Conservation (phyloP, 2,888 invertebrate species). For the Agrotis ipsilon region DNA sequence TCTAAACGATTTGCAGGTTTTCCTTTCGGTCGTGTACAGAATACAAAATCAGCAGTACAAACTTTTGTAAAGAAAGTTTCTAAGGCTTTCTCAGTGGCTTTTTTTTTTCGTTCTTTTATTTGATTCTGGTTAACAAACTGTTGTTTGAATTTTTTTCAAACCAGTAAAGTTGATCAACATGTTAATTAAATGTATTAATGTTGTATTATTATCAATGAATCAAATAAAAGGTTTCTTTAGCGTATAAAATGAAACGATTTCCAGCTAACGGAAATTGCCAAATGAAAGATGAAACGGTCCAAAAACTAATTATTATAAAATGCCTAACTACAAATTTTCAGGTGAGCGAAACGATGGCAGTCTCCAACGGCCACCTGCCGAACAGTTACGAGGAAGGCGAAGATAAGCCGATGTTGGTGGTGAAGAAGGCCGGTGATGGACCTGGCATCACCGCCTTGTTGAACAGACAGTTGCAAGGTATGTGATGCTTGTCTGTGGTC, state of each 20-base stretch:
- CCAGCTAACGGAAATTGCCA: neutral
- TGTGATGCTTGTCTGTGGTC: slow-evolving; percentile 6
- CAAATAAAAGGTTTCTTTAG: neutral
- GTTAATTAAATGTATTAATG: neutral
- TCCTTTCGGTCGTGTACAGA: slow-evolving; percentile 19
- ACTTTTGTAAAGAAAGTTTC: neutral
- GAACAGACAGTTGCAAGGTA: slow-evolving; percentile 95
- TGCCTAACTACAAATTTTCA: slow-evolving; percentile 74
- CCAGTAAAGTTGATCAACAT: slow-evolving; percentile 1
- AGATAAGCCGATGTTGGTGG: slow-evolving; percentile 94
- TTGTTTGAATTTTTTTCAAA: neutral
- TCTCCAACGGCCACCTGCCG: slow-evolving; percentile 93
- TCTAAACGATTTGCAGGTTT: slow-evolving; percentile 12
- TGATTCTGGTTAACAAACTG: neutral
- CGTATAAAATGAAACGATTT: neutral
- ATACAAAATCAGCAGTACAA: slow-evolving; percentile 6
- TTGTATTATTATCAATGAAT: neutral
- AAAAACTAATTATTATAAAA: neutral
- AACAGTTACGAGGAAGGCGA: slow-evolving; percentile 94
- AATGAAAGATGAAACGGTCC: neutral
- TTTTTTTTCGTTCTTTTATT: neutral
- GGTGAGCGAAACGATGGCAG: slow-evolving; percentile 96
- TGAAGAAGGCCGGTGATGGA: slow-evolving; percentile 94
- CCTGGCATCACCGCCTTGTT: slow-evolving; percentile 95
- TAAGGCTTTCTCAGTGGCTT: neutral